Base-by-base conservation (phyloP, 2,888 invertebrate species). In the Zele albiditarsus region DNA sequence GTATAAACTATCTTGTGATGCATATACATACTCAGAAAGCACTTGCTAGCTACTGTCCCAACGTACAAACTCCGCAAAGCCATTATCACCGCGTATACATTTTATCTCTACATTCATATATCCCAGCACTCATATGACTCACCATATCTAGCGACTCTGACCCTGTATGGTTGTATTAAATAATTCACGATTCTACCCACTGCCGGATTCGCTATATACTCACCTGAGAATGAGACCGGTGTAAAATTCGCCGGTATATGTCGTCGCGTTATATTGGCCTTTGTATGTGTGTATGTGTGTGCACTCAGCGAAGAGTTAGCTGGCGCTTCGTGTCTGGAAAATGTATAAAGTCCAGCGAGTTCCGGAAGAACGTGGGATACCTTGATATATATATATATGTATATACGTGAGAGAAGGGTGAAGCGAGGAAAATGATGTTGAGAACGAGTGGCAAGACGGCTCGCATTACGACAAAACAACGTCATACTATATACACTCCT, bases 151-250 rank as follows among this genome's bases (percentile, higher is more conserved):
- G 73, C 72, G 73, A 75, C 76, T 62, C 71, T 77, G 75, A 74
- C 77, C 71, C 77, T 77, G 78, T 77, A 68, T 68, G 53, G 49
- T 49, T 46, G 31, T 53, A 46, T 80, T 81, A 82, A 82, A 83
- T 83, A 82, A 83, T 83, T 82, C 80, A 83, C 75, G 77, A 77
- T 78, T 74, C 76, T 77, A 79, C 77, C 79, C 78, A 78, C 76
- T 74, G 57, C 73, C 74, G 71, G 49, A 72, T 68, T 68, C 53
- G 69, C 75, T 57, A 42, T 53, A n/a, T 33, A 58, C 71, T 67
- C 62, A 66, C 49, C 31, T 62, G 49, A 8, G 49, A 12, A 53
- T 49, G 49, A 46, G 67, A 16, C 14, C 20, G 68, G 25, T 74
- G 76, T 75, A 80, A 77, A 76, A 68, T 28, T 58, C 42, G 28